phyloP scores from a whole-genome alignment of 2,888 invertebrate genomes.

The Scaptomyza flava region DNA sequence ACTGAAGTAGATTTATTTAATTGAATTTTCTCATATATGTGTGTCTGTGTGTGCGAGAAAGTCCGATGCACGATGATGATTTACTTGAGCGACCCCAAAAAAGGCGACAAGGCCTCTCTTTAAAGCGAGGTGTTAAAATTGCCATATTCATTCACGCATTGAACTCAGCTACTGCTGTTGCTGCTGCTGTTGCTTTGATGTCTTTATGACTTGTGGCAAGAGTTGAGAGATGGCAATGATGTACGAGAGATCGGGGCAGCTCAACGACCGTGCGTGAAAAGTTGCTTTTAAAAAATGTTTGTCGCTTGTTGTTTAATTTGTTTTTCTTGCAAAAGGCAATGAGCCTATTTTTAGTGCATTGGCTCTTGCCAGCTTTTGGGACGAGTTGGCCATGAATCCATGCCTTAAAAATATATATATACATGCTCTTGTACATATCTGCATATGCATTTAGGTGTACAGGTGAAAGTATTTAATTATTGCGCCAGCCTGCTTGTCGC shows the following conservation, averaged over 20 bases:
- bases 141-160: conserved; percentile 56
- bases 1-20: conserved; percentile 1
- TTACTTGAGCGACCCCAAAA: conserved; percentile 40
- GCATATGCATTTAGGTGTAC: conserved; percentile 19
- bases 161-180: conserved; percentile 29
- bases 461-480: conserved; percentile 78
- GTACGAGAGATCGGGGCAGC: conserved; percentile 2
- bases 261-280: conserved; percentile 72
- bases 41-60: conserved; percentile 32
- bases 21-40: conserved; percentile 11
- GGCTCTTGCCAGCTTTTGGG: conserved; percentile 56
- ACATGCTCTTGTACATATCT: conserved; percentile 6
- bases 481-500: conserved; percentile 50
- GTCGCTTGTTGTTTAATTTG: neutral
- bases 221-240: conserved; percentile 6
- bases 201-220: conserved; percentile 47
- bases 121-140: conserved; percentile 50
- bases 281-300: conserved; percentile 67
- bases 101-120: conserved; percentile 44
- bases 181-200: conserved; percentile 42
- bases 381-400: conserved; percentile 65
- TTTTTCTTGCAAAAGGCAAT: conserved; percentile 57
- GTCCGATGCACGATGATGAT: conserved; percentile 35
- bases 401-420: conserved; percentile 15
- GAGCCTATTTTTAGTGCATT: conserved; percentile 77